Evolutionary conservation across 2,888 invertebrate genomes (phyloP), one percentile per base, ranked within the genome.

Genomic region (Therioaphis trifolii): DNA sequence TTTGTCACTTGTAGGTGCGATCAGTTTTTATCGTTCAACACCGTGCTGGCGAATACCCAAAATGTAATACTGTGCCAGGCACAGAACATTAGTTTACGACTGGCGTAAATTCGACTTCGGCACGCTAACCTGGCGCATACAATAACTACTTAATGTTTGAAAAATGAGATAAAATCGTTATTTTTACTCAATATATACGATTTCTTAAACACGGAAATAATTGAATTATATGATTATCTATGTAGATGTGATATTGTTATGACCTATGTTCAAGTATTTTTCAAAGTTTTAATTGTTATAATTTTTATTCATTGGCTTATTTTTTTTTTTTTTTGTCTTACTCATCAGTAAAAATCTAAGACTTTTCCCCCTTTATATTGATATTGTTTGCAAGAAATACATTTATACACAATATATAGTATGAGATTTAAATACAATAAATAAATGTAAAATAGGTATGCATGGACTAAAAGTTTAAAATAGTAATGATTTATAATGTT

Each of bases 1-100:
- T 63, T 72, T 82, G 82, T 82, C 72, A 82, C 72, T 74, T 72
- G 80, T 82, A 82, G 72, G 82, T 82, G 82, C 82, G 82, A 82
- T 72, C 78, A 14, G 74, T 40, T 68, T 82, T 66, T 82, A 82
- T 72, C 61, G 63, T 72, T 74, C 72, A 82, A 74, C 78, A 79
- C 78, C 68, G 68, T 55, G 21, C 43, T 79, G 55, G 78, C 43
- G 55, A 24, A 55, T 68, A 79, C 55, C 69, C 78, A 79, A 79
- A 55, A 74, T 21, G 52, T 63, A 63, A 63, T 82, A 63, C 63
- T 52, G 82, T 82, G 63, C 82, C 82, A 74, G 82, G 82, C 35
- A 82, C 82, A 82, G 82, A 74, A 74, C 40, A 55, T 63, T 72
- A 24, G 72, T 74, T 82, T 63, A 82, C 46, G 49, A 74, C 63